phyloP scores from a whole-genome alignment of 2,113 vertebrate genomes.

The Hystrix brachyura region DNA sequence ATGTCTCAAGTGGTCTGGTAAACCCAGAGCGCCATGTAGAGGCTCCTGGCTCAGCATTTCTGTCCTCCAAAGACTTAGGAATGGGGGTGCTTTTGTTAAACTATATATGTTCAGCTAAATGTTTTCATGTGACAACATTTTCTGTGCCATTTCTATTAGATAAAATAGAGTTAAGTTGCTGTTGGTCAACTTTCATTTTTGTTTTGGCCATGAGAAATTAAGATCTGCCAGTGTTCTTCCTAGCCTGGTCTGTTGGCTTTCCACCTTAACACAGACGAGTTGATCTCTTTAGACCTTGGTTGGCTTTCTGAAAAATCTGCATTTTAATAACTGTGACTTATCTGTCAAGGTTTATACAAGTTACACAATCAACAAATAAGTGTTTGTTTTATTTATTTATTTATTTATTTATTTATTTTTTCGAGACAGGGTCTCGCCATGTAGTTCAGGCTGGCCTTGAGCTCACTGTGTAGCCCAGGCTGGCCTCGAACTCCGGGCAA shows the following conservation, averaged over 20 bases:
- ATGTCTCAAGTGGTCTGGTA: background rate
- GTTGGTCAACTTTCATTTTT: background rate
- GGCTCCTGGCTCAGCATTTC: conserved; percentile 28
- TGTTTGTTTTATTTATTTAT: background rate
- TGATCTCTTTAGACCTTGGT: conserved; percentile 36
- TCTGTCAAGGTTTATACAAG: background rate
- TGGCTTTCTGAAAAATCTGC: conserved; percentile 22
- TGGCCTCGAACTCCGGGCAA: background rate
- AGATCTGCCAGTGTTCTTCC: background rate
- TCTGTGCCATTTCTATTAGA: conserved; percentile 24
- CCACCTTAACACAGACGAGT: conserved; percentile 1
- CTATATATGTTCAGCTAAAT: conserved; percentile 45
- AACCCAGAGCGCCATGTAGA: background rate
- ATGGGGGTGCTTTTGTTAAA: conserved; percentile 3
- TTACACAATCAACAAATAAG: conserved; percentile 51
- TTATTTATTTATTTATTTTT: too few species aligned
- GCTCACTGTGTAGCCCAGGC: background rate
- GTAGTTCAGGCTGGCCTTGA: background rate
- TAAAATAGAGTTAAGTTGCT: conserved; percentile 46
- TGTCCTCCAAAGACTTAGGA: conserved; percentile 16
- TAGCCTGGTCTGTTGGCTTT: background rate
- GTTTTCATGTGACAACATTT: conserved; percentile 34
- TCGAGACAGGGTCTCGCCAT: background rate
- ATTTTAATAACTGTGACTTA: conserved; percentile 49
- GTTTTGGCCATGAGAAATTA: background rate